Evolutionary conservation across 2,797 vertebrate species (phyloP), one percentile per base, ranked within the genome.

Genomic region (Falco novaeseelandiae): DNA sequence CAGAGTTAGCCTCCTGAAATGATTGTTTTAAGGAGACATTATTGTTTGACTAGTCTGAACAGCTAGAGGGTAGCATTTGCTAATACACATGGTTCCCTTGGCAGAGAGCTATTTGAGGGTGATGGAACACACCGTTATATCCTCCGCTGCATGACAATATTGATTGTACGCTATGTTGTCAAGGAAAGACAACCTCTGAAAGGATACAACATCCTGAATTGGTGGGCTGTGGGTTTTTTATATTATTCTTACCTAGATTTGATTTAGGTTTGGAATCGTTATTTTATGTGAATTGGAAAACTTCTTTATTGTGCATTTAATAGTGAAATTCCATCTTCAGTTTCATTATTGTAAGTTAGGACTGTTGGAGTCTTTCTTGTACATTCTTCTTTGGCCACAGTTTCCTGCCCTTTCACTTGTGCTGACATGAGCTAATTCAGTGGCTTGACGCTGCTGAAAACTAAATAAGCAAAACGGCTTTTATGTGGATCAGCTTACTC

Each of bases 31-130:
- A 63, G 69, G 61, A 81, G 38, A n/a, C 1, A 4, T 36, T 18
- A 91, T 36, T 83, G 44, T 74, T 95, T 44, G 63, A 59, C 38
- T 32, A 81, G 72, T 74, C 80, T 44, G 42, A 87, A 78, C 94
- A 92, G n/a, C 72, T 83, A 96, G 96, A 54, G 92, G 94, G 92
- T 87, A 96, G 96, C 84, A 95, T 96, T 95, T 93, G 91, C 93
- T 91, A 86, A 87, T 62, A 20, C 59, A 86, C 44, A 3, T 27
- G 25, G n/a, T 40, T 91, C 42, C 54, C 32, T 74, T 65, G 32
- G 49, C 69, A 66, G 42, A 83, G 73, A 74, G 62, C 30, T 0
- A 14, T 76, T 58, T 1, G 12, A 14, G 36, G 8, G 9, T 83
- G 27, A 6, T 38, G 42, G 62, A 62, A 62, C 83, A 48, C 22